These are phyloP conservation scores for Pelobates cultripes DNA, from an alignment of 2,797 vertebrate species.

Conservation along the genomic window DNA sequence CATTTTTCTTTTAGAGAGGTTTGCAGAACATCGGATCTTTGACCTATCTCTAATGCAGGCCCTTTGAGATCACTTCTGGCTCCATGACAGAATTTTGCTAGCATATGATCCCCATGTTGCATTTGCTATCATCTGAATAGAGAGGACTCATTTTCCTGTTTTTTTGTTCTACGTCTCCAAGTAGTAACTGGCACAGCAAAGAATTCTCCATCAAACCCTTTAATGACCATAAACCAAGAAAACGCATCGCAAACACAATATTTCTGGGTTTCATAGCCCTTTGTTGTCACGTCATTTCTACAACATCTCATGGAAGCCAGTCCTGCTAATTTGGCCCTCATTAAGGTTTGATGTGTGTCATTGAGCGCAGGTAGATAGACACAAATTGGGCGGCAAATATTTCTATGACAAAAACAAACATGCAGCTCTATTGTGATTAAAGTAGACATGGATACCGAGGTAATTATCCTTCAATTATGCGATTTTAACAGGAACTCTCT, in stretches of 20 bases:
- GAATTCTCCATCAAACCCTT: constrained; percentile 8
- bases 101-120: neutral
- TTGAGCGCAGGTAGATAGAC: neutral
- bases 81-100: constrained; percentile 27
- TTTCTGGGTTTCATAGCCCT: neutral
- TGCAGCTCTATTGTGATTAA: neutral
- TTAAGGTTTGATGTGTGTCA: constrained; percentile 3
- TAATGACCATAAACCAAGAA: constrained; percentile 3
- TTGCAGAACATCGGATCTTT: constrained; percentile 41
- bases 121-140: constrained; percentile 22
- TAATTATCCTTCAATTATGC: constrained; percentile 7
- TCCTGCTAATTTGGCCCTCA: neutral
- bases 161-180: neutral
- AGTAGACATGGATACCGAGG: neutral
- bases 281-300: neutral
- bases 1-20: constrained; percentile 47
- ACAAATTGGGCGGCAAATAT: constrained; percentile 3
- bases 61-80: constrained; percentile 37
- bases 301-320: neutral
- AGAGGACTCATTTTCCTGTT: neutral
- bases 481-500: constrained; percentile 1
- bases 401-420: constrained; percentile 6
- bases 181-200: constrained; percentile 4
- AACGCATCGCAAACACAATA: neutral
- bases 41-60: constrained; percentile 39